Evolutionary conservation across 2,113 vertebrate genomes (phyloP).

Genomic region (Herpailurus yagouaroundi): DNA sequence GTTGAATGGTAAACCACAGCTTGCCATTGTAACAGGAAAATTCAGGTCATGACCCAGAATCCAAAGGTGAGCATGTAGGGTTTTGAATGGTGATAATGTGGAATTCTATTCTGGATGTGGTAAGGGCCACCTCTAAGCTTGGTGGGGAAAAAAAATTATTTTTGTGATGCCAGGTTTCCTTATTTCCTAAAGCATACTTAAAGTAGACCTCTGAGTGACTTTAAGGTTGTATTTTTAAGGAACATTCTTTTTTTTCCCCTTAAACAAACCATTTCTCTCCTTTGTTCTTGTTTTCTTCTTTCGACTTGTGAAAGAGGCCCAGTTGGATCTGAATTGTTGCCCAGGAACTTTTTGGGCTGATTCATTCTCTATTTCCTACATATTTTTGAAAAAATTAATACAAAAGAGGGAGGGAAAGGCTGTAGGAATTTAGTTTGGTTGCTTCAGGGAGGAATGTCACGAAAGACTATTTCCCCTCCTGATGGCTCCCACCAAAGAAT

Average conservation of each 20-base stretch:
- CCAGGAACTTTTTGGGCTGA: conserved; percentile 1
- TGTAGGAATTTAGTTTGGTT: not conserved
- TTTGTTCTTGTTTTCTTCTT: not conserved
- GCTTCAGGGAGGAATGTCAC: conserved; percentile 19
- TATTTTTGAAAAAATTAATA: not conserved
- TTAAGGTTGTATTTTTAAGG: conserved; percentile 42
- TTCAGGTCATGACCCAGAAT: not conserved
- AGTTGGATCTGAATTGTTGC: not conserved
- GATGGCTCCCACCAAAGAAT: not conserved
- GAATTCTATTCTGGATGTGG: not conserved
- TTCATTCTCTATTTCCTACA: not conserved
- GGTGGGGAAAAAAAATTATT: not conserved
- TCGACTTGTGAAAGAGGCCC: not conserved
- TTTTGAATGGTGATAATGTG: not conserved
- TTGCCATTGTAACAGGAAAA: not conserved
- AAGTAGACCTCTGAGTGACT: conserved; percentile 33
- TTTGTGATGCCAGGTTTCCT: not conserved
- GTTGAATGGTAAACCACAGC: not conserved
- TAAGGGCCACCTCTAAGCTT: not conserved
- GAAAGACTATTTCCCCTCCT: not conserved
- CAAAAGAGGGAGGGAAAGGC: not conserved
- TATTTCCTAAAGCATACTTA: conserved; percentile 37
- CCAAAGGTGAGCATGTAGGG: not conserved
- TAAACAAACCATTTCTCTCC: not conserved
- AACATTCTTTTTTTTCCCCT: not conserved